These are phyloP conservation scores for Zingel zingel DNA, from an alignment of 2,113 vertebrate genomes.

Conservation along the genomic window DNA sequence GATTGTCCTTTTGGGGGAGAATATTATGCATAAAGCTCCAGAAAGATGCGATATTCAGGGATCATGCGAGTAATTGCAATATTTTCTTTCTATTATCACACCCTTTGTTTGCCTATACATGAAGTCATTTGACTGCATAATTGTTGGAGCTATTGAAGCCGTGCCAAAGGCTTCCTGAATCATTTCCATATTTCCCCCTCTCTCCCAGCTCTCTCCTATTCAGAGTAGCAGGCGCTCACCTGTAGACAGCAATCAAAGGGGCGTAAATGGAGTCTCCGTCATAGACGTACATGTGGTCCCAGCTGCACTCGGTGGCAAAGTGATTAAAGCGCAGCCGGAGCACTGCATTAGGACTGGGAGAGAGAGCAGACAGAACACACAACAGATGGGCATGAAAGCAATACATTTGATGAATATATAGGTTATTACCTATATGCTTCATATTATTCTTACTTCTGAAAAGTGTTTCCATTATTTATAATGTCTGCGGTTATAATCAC, in stretches of 20 bases:
- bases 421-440: neutral
- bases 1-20: neutral
- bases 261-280: conserved; percentile 99
- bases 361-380: neutral
- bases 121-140: conserved; percentile 36
- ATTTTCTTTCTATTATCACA: conserved; percentile 37
- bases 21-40: conserved; percentile 16
- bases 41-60: conserved; percentile 16
- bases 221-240: conserved; percentile 73
- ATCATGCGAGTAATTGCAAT: conserved; percentile 40
- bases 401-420: conserved; percentile 13
- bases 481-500: neutral
- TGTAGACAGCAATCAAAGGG: conserved; percentile 93
- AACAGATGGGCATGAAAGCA: conserved; percentile 5
- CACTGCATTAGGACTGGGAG: conserved; percentile 88
- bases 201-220: neutral
- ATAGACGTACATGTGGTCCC: conserved; percentile 99
- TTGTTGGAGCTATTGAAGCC: conserved; percentile 26
- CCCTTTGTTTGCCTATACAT: conserved; percentile 37
- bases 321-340: conserved; percentile 97
- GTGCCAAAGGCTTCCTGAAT: conserved; percentile 32
- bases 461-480: neutral
- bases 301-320: conserved; percentile 99
- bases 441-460: conserved; percentile 9
- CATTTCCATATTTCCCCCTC: conserved; percentile 33